phyloP scores from a whole-genome alignment of 2,888 invertebrate species.

The Stenodema calcarata region DNA sequence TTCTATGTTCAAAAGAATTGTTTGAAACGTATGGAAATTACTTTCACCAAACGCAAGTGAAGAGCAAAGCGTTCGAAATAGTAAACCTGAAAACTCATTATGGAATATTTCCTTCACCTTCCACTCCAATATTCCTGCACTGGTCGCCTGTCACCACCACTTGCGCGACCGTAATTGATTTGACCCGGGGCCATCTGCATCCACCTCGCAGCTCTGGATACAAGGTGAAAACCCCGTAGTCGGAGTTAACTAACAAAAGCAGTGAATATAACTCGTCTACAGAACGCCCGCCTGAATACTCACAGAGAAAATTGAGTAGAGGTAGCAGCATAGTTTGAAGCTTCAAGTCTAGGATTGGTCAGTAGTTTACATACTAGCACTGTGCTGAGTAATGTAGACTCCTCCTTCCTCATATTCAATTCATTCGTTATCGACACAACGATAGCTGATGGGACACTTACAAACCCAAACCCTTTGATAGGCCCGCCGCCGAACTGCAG shows the following conservation, averaged over 20 bases:
- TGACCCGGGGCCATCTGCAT: neutral
- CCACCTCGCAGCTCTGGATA: neutral
- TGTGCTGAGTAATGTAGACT: no score
- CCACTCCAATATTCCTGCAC: neutral
- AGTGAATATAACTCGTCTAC: neutral
- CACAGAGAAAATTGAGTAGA: no score
- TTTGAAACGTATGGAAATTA: neutral
- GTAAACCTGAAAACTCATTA: neutral
- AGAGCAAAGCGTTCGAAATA: neutral
- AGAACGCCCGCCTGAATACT: neutral
- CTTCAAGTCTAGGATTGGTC: no score
- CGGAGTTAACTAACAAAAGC: neutral
- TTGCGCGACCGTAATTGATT: neutral
- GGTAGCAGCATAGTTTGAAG: neutral
- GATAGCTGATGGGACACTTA: no score
- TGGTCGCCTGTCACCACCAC: neutral
- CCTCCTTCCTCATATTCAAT: no score
- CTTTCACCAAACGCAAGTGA: neutral
- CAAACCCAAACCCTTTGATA: no score
- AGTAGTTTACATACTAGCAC: no score
- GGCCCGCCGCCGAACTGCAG: no score
- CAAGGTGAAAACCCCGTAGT: neutral
- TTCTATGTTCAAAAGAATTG: no score
- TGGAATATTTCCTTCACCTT: neutral
- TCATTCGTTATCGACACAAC: no score